A percentile compares a stretch with the other conserved stretches of the same genome.
phyloP scores from a whole-genome alignment of 37 sponge, comb jelly and placozoan species.

The Aphrocallistes beatrix region DNA sequence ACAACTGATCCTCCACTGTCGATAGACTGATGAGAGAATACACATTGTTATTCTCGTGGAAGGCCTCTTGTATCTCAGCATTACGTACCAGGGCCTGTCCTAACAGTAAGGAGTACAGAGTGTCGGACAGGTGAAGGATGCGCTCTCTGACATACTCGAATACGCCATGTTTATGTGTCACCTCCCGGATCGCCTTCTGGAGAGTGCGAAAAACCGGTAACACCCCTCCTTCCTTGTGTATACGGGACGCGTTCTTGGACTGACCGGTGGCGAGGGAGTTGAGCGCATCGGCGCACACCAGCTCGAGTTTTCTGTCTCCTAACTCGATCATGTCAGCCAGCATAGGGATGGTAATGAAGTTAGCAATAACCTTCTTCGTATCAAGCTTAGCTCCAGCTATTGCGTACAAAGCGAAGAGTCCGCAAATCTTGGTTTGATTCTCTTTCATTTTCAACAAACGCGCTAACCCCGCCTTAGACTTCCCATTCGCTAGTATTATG shows the following conservation, averaged over 20 bases:
- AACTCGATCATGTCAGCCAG: conserved; percentile 55
- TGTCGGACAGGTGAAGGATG: neutral
- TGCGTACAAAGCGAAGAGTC: conserved; percentile 67
- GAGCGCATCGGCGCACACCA: conserved; percentile 63
- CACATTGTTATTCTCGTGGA: neutral
- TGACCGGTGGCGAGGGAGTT: conserved; percentile 45
- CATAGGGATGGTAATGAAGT: conserved; percentile 52
- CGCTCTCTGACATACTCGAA: neutral
- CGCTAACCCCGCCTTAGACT: conserved; percentile 36
- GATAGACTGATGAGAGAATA: neutral
- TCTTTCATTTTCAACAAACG: conserved; percentile 50
- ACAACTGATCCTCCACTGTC: neutral
- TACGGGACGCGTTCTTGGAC: neutral
- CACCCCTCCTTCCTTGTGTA: neutral
- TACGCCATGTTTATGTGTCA: neutral
- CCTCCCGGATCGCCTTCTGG: neutral
- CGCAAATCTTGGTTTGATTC: conserved; percentile 49
- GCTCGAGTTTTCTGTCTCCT: conserved; percentile 40
- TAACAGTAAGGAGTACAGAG: neutral
- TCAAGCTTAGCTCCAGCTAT: conserved; percentile 51
- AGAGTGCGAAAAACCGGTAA: conserved; percentile 7
- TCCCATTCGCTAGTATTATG: conserved; percentile 18
- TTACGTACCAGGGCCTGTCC: neutral
- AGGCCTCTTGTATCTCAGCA: neutral
- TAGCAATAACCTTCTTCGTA: conserved; percentile 46